Evolutionary conservation across 2,888 invertebrate species (phyloP), one percentile per base, ranked within the genome.

Genomic region (Zygothrica quintamaculata): DNA sequence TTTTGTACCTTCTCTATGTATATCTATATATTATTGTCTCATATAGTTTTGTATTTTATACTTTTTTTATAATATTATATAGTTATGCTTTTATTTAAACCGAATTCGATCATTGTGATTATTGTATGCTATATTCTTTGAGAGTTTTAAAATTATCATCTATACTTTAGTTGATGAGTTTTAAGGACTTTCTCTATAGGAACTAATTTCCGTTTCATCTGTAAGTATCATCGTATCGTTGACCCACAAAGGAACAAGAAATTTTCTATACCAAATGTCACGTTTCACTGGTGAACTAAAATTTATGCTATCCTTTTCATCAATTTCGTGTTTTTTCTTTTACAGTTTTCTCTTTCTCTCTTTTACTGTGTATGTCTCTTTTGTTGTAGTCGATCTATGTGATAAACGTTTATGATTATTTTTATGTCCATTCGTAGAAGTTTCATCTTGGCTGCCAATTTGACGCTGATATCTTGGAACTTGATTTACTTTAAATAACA

Each of bases 371-470:
- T 37, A n/a, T 18, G 22, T 55, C 36, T 53, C 57, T 56, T 59
- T 57, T 74, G 64, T 59, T 74, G 59, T 42, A 46, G 56, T 50
- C 64, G 31, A 65, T 47, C 48, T 52, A 51, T 74, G 74, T 72
- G 81, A 81, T 84, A 81, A 81, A 81, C 77, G 81, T 81, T 81
- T 84, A 84, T 81, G 80, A 79, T 79, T 79, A 84, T 81, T 81
- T 80, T 81, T 84, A 81, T 84, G 77, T 57, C 48, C 65, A 46
- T 59, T 57, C 65, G 58, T 40, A 58, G 48, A 69, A 77, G 75
- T 58, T 77, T 65, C 51, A 74, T 68, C 78, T 67, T 65, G 59
- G 51, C 76, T 72, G 77, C 67, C 84, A 80, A 80, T 84, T 84
- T 77, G 79, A 51, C 56, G 77, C 74, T 72, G 74, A 72, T 71